Evolutionary conservation across 1,140 invertebrate genomes (phyloP), one percentile per base, ranked within the genome.

Genomic region (Solenopsis fugax): DNA sequence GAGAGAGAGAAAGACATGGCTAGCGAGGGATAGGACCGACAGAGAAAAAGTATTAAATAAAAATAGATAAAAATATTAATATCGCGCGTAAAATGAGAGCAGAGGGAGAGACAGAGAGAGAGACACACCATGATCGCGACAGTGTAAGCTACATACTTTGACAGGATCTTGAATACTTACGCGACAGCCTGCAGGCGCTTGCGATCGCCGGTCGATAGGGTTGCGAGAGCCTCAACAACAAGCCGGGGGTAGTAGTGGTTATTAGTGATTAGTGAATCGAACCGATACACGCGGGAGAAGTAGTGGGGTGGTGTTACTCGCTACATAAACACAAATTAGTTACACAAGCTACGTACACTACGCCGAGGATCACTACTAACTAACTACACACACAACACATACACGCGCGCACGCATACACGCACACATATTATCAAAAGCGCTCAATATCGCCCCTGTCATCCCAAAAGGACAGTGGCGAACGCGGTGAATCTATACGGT

Each of bases 261-360:
- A 95, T 95, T 95, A 95, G 93, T 95, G 91, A 95, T 95, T 95
- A 95, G 94, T 94, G 92, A 94, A 93, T 95, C 93, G 91, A 93
- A 92, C 93, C 93, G 92, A 94, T 93, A 94, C 93, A 93, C 92
- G 91, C 91, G 93, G 87, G 89, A 91, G 89, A 93, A 92, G 92
- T 94, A 93, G 93, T 93, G 92, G 93, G 90, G 92, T 95, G 93
- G 91, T 95, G 93, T 95, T 95, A 95, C 94, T 95, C 90, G 93
- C 94, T 94, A 95, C 94, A 93, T 95, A 94, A 95, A 95, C 92
- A 95, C 93, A 95, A 93, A 95, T 95, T 95, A 95, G 94, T 95
- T 95, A 94, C 93, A 95, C 94, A 95, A 95, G 94, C 94, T 95
- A 95, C 93, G 92, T 93, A 94, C 90, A 81, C 85, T 89, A 89